Conservation (phyloP, 1,140 invertebrate species). For the Hylyphantes graminicola region DNA sequence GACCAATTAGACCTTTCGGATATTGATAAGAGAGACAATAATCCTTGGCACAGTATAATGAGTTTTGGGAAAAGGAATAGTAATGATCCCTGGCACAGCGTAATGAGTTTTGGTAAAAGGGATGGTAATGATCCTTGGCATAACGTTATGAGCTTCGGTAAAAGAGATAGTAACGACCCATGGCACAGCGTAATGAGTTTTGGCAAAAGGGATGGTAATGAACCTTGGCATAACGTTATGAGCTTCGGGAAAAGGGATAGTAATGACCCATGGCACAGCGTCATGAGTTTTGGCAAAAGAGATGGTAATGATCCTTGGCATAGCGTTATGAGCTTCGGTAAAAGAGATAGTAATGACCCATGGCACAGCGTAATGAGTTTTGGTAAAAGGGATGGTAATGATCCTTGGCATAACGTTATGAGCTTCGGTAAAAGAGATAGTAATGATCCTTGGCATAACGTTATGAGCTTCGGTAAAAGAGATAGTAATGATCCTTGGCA, state of each 20-base stretch:
- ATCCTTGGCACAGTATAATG: constrained; percentile 23
- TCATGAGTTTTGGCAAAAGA: constrained; percentile 35
- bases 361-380: constrained; percentile 31
- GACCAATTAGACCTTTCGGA: neutral
- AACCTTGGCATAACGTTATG: constrained; percentile 25
- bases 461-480: constrained; percentile 36
- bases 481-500: constrained; percentile 31
- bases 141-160: constrained; percentile 42
- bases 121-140: constrained; percentile 28
- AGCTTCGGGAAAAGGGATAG: constrained; percentile 26
- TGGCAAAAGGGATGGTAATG: neutral
- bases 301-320: constrained; percentile 19
- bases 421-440: constrained; percentile 28
- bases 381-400: constrained; percentile 13
- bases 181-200: constrained; percentile 39
- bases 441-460: constrained; percentile 7
- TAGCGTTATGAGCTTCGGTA: constrained; percentile 29
- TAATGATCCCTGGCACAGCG: constrained; percentile 19
- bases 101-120: constrained; percentile 22
- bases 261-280: constrained; percentile 26
- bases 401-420: constrained; percentile 48
- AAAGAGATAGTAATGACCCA: constrained; percentile 6
- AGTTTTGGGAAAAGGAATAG: constrained; percentile 14
- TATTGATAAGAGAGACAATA: constrained; percentile 11
- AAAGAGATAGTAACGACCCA: neutral